These are phyloP conservation scores for Carlito syrichta DNA, from an alignment of 2,113 vertebrate genomes.

Conservation along the genomic window DNA sequence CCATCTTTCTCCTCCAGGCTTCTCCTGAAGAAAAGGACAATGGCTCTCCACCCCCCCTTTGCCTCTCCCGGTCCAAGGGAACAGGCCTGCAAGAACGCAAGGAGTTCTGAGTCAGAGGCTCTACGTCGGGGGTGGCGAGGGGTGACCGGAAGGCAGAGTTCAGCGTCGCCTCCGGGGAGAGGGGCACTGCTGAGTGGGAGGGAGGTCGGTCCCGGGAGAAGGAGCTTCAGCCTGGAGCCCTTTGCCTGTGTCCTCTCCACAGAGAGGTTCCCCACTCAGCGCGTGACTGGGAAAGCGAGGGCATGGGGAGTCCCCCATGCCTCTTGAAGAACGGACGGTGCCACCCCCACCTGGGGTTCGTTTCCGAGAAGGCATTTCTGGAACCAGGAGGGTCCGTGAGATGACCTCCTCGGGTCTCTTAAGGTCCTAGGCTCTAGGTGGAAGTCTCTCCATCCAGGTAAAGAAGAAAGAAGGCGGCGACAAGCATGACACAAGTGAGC, in stretches of 20 bases:
- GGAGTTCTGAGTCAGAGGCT: conserved; percentile 52
- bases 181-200: not conserved
- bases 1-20: conserved; percentile 84
- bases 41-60: conserved; percentile 69
- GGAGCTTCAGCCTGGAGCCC: not conserved
- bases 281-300: not conserved
- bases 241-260: not conserved
- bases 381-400: not conserved
- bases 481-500: too few relatives aligned
- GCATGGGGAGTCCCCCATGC: not conserved
- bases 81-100: conserved; percentile 37
- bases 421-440: not conserved
- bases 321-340: not conserved
- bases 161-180: not conserved
- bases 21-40: conserved; percentile 78
- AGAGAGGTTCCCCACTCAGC: not conserved
- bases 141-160: not conserved
- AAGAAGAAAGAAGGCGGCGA: not conserved
- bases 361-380: not conserved
- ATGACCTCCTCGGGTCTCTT: not conserved
- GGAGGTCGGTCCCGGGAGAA: not conserved
- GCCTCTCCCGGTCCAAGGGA: conserved; percentile 70
- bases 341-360: not conserved
- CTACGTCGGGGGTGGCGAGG: not conserved
- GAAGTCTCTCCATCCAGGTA: not conserved